Evolutionary conservation across 2,113 vertebrate genomes (phyloP), one percentile per base, ranked within the genome.

Genomic region (Phycodurus eques): DNA sequence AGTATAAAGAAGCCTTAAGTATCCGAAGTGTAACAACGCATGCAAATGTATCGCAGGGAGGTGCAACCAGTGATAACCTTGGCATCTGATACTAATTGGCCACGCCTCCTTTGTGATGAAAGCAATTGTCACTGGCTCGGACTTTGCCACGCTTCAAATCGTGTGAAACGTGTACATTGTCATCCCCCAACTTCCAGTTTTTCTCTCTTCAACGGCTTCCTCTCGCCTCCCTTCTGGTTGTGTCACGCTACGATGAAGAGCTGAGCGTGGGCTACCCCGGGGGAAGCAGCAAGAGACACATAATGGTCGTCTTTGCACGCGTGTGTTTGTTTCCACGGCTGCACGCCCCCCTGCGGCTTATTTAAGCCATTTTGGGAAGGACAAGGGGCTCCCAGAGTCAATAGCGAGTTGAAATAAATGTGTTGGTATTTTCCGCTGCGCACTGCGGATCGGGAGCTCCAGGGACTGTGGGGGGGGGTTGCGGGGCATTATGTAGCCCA

Each of bases 291-390:
- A 10, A 56, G 31, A 27, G 70, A 88, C 59, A 49, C 62, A 74
- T 74, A 74, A 79, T 76, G 68, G 67, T 51, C 31, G 14, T 74
- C 77, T 82, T 74, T 79, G 76, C 81, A 54, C 66, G 54, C 81
- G 65, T 86, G 83, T 85, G 82, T 85, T 80, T 87, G 74, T 85
- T 75, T 77, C 73, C 70, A 46, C 81, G 70, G 53, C 81, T 69
- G 53, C 67, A 0, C 49, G 9, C 69, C 46, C 67, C 70, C 83
- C 81, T 56, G 69, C 65, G 46, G 88, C 84, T 87, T 67, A 80
- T 85, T 87, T 78, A 67, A 82, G 79, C 61, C 76, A 70, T 72
- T 86, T 88, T 81, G 78, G 49, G 75, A 73, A 67, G 76, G 75
- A 57, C 33, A n/a, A 31, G 63, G 69, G 63, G 80, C 73, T 71